Percentiles rank a stretch among this genome's conserved stretches.
These are phyloP conservation scores for Hypercompe scribonia DNA, from an alignment of 2,888 invertebrate species.

Conservation along the genomic window DNA sequence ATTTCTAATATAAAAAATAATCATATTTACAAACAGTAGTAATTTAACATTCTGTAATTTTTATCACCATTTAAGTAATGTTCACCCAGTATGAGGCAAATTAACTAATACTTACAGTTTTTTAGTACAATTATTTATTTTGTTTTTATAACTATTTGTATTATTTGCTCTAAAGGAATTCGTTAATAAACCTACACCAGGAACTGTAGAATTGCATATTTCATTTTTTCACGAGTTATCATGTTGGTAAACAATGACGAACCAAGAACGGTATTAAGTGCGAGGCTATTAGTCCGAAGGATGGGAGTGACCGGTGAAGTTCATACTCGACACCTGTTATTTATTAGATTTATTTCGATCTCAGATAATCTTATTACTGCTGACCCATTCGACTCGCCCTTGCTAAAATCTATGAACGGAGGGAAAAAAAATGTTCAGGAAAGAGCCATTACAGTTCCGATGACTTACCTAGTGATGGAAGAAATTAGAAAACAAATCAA, in stretches of 20 bases:
- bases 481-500: constrained; percentile 39
- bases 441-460: constrained; percentile 37
- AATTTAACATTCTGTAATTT: too few species aligned
- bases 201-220: background rate
- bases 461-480: constrained; percentile 30
- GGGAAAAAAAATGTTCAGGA: constrained; percentile 34
- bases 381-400: constrained; percentile 54
- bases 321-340: constrained; percentile 73
- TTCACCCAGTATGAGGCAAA: too few species aligned
- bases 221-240: constrained; percentile 18
- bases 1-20: too few species aligned
- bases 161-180: background rate
- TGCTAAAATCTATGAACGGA: constrained; percentile 36
- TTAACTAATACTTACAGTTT: too few species aligned
- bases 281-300: constrained; percentile 55
- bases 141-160: background rate
- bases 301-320: constrained; percentile 63
- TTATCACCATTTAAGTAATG: too few species aligned
- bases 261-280: constrained; percentile 43
- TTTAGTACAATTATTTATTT: too few species aligned
- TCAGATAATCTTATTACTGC: constrained; percentile 76
- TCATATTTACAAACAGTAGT: too few species aligned
- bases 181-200: background rate
- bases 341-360: constrained; percentile 83
- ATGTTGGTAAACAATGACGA: constrained; percentile 51